Evolutionary conservation across 2,888 invertebrate species (phyloP), one percentile per base, ranked within the genome.

Genomic region (Xylota sylvarum): DNA sequence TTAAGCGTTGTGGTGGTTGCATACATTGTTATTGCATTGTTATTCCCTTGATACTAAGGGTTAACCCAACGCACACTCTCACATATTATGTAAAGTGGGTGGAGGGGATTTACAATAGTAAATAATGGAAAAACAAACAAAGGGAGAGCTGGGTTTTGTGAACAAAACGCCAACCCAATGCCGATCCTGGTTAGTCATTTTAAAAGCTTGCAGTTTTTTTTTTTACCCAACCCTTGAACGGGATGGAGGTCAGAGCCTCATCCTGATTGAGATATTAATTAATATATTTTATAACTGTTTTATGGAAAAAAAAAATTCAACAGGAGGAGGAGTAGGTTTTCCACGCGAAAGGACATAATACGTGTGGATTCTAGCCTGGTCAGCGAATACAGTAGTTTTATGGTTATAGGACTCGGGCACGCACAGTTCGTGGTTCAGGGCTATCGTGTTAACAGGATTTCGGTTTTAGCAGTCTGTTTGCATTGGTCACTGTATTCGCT

Each of bases 211-310:
- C 19, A 60, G n/a, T 50, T 74, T 77, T 46, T 32, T 50, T 74
- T 77, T 46, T 32, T 9, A 27, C 30, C 48, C 30, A 37, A 32
- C 19, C 50, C 50, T n/a, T n/a, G n/a, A n/a, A n/a, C n/a, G n/a
- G 35, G 17, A 55, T 60, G 14, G 37, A 19, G 14, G 56, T 4
- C n/a, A 23, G 12, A 40, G 40, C 56, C 48, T 40, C 56, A 7
- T 32, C 37, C 58, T 65, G 72, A 72, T 80, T 73, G 79, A 72
- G 79, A 72, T 80, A 80, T 80, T 80, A 80, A 80, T 80, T 79
- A 70, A 79, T 79, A 64, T 64, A 35, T 62, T 62, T 70, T 46
- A 17, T 64, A 17, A 37, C 43, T 30, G 64, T 52, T 56, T 50
- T 58, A 65, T 65, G 72, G 65, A 52, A 40, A 40, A 77, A 60